Evolutionary conservation across 2,797 vertebrate species (phyloP).

Genomic region (Gallinago nigripennis): DNA sequence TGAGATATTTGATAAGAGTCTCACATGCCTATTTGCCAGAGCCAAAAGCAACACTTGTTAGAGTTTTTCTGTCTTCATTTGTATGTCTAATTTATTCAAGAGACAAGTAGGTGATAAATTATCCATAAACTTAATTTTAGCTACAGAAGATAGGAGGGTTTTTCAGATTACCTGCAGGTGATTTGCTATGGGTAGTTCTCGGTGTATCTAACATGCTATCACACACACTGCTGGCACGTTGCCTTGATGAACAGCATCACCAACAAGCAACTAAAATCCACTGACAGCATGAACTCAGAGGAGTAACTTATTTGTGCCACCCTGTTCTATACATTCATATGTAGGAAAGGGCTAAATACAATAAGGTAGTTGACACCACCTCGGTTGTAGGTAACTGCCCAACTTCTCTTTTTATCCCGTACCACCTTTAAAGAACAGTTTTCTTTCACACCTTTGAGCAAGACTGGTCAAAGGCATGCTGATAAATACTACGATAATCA

Average conservation of each 20-base stretch:
- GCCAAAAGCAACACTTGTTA: constrained; percentile 54
- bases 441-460: not conserved
- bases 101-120: constrained; percentile 55
- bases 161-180: not conserved
- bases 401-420: not conserved
- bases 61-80: constrained; percentile 27
- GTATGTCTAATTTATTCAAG: constrained; percentile 55
- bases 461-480: not conserved
- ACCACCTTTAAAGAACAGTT: not conserved
- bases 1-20: constrained; percentile 58
- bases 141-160: not conserved
- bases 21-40: constrained; percentile 42
- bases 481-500: not conserved
- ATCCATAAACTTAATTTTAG: constrained; percentile 18
- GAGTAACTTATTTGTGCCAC: not conserved
- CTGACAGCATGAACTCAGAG: not conserved
- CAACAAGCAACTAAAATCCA: not conserved
- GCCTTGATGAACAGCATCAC: not conserved
- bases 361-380: not conserved
- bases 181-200: not conserved
- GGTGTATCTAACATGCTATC: not conserved
- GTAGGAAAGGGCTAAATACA: not conserved
- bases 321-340: rapidly evolving
- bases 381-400: not conserved
- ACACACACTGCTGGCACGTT: not conserved